These are phyloP conservation scores for Carterocephalus palaemon DNA, from an alignment of 2,888 invertebrate genomes.

Conservation along the genomic window DNA sequence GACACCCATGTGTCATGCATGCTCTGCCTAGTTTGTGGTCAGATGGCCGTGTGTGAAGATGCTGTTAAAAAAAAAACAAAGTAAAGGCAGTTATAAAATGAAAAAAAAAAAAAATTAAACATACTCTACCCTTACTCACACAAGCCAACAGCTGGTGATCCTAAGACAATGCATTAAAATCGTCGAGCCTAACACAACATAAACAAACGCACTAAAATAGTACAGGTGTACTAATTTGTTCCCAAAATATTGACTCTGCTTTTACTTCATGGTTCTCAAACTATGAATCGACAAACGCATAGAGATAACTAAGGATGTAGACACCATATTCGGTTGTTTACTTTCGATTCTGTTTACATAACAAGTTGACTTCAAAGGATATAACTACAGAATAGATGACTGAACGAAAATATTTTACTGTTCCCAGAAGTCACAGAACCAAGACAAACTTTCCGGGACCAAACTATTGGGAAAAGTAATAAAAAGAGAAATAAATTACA, in stretches of 20 bases:
- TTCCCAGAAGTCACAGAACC: constrained; percentile 11
- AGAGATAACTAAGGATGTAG: constrained; percentile 19
- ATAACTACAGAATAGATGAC: neutral
- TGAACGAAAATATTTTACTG: neutral
- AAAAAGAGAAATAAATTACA: neutral
- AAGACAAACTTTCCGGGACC: constrained; percentile 1
- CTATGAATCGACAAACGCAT: constrained; percentile 10
- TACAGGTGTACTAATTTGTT: constrained; percentile 35
- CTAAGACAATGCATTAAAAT: constrained; percentile 33
- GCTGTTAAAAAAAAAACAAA: too few relatives aligned
- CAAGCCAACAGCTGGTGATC: constrained; percentile 34
- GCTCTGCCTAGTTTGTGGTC: too few relatives aligned
- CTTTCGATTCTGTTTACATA: constrained; percentile 20
- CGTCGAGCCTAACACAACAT: constrained; percentile 32
- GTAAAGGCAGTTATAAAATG: too few relatives aligned
- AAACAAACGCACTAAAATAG: constrained; percentile 30
- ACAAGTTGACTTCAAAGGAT: constrained; percentile 18
- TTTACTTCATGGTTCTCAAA: constrained; percentile 25
- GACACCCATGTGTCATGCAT: too few relatives aligned
- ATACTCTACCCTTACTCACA: constrained; percentile 35
- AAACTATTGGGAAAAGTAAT: constrained; percentile 4
- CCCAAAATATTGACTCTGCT: constrained; percentile 35
- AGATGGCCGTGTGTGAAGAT: too few relatives aligned
- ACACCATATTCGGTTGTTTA: constrained; percentile 22
- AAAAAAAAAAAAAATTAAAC: too few relatives aligned